These are phyloP conservation scores for Drosophila pallidifrons DNA, from an alignment of 1,140 invertebrate species.

Conservation along the genomic window DNA sequence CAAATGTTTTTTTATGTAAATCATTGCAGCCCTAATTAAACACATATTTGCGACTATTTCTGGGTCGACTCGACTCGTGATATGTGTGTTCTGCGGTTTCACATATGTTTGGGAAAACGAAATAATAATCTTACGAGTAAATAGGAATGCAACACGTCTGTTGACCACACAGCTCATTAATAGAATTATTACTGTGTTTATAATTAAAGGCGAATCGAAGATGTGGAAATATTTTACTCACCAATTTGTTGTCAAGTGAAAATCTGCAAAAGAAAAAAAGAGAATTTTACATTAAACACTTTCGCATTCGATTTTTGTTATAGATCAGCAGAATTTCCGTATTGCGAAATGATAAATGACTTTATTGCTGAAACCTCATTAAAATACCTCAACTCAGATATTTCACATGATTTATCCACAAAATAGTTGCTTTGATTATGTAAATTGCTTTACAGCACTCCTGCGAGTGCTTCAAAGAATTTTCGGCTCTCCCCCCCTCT, in stretches of 20 bases:
- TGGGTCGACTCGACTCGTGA: constrained; percentile 8
- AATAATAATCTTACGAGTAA: neutral
- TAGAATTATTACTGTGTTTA: too few relatives aligned
- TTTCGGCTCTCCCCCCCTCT: neutral
- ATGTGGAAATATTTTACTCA: too few relatives aligned
- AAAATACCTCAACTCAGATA: constrained; percentile 3
- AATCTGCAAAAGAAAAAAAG: too few relatives aligned
- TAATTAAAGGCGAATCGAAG: too few relatives aligned
- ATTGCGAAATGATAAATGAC: neutral
- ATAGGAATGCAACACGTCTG: constrained; percentile 34
- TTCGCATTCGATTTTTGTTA: neutral
- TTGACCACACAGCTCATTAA: constrained; percentile 4
- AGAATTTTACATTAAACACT: too few relatives aligned
- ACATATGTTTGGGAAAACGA: neutral
- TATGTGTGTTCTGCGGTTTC: constrained; percentile 16
- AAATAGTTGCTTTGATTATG: constrained; percentile 24
- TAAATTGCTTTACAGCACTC: constrained; percentile 22
- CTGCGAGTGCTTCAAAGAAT: constrained; percentile 31
- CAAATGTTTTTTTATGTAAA: constrained; percentile 39
- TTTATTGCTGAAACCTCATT: constrained; percentile 10
- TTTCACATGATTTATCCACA: constrained; percentile 9
- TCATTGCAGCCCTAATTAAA: neutral
- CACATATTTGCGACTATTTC: constrained; percentile 29
- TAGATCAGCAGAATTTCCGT: neutral
- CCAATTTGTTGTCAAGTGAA: too few relatives aligned